Evolutionary conservation across 2,888 invertebrate species (phyloP), one percentile per base, ranked within the genome.

Genomic region (Acronicta psi): DNA sequence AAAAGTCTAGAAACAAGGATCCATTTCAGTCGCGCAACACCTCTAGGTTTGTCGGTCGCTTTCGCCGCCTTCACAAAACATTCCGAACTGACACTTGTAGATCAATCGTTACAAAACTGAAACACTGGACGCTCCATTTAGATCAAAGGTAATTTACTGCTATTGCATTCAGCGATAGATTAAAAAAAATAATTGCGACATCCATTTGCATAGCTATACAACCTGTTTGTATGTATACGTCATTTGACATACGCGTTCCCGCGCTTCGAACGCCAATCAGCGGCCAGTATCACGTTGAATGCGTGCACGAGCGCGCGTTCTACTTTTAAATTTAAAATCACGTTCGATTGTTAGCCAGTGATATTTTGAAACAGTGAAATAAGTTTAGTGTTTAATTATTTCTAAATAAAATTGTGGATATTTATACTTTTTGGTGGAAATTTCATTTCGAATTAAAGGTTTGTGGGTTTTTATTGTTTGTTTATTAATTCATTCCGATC

Each of bases 181-280:
- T 56, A 25, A 41, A 44, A 59, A 50, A 60, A 43, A 60, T 29
- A 20, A 47, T 76, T 75, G 60, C 75, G 51, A 52, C 68, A 72
- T 47, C 46, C 70, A 77, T 78, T 81, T 81, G 68, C 74, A 75
- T 77, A 75, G 67, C 56, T 67, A 67, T 68, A 70, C 56, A 85
- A 85, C 86, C 80, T 77, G 85, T 64, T 81, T 80, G 40, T 57
- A 74, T 77, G 41, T 57, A 75, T 77, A 83, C 83, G 83, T 82
- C 84, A 84, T 59, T 53, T 75, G 84, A 83, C 84, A 85, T 74
- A 73, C 83, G 83, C 86, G 84, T 89, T 91, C 87, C 89, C 91
- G 90, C 89, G 87, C 73, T 83, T 77, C 74, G 60, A 69, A 70
- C 79, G 79, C 89, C 89, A 91, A 92, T 90, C 84, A 82, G 66